These are phyloP conservation scores for Crenuchus spilurus DNA, from an alignment of 2,797 vertebrate genomes.

Conservation along the genomic window DNA sequence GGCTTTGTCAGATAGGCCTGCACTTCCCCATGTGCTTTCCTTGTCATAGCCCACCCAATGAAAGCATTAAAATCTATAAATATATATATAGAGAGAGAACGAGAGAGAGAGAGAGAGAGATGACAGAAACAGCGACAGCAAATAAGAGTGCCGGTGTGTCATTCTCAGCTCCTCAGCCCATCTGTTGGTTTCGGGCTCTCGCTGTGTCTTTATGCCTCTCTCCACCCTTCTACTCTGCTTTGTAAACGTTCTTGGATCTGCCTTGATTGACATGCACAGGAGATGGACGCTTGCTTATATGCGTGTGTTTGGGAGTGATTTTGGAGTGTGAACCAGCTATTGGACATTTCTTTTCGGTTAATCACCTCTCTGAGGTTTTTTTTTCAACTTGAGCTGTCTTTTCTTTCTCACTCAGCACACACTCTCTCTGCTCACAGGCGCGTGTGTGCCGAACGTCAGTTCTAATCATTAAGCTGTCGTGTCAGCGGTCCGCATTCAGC, in stretches of 20 bases:
- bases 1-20: constrained; percentile 11
- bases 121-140: constrained; percentile 30
- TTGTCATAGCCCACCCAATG: constrained; percentile 10
- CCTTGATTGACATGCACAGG: neutral
- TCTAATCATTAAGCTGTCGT: constrained; percentile 25
- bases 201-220: constrained; percentile 38
- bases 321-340: neutral
- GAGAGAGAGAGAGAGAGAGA: constrained; percentile 16
- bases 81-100: constrained; percentile 15
- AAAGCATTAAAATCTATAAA: constrained; percentile 3
- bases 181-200: constrained; percentile 35
- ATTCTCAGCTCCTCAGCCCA: constrained; percentile 19
- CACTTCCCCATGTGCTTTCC: constrained; percentile 26
- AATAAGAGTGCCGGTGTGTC: constrained; percentile 33
- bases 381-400: constrained; percentile 57
- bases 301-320: neutral
- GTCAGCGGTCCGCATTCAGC: constrained; percentile 1
- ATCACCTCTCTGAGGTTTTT: constrained; percentile 21
- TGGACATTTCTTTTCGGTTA: constrained; percentile 17
- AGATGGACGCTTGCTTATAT: neutral
- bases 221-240: constrained; percentile 35
- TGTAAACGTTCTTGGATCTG: constrained; percentile 13
- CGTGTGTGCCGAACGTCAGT: constrained; percentile 9
- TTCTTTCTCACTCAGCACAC: constrained; percentile 52
- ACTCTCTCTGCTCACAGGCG: constrained; percentile 5